Base-by-base conservation (phyloP, 2,888 invertebrate genomes). In the Eretmocerus hayati region DNA sequence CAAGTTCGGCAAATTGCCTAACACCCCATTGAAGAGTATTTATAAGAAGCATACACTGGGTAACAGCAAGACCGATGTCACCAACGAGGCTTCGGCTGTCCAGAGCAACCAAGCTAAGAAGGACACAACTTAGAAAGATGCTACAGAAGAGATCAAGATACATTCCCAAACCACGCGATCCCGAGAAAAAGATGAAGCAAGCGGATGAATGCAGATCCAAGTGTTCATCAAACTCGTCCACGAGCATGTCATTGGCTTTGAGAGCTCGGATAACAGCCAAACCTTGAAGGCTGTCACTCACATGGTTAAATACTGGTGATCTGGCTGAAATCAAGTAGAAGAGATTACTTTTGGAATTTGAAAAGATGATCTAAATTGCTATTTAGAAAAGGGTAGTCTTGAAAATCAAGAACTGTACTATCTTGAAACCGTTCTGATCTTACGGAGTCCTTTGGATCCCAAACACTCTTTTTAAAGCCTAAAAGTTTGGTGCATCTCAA, bases 221-320 rank as follows among this genome's bases (percentile, higher is more conserved):
- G 54, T 75, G 74, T 45, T 71, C 72, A 54, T 76, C 75, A 48
- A 76, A 74, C 59, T 81, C 79, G 15, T 72, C 67, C 2, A 75
- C 72, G 42, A 90, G 76, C 4, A 81, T 77, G 2, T 74, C 62
- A 66, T 88, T 81, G 0, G 84, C 84, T 2, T 79, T 77, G 60
- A 83, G 87, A 0, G 90, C 86, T 44, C 91, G 74, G 38, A 92
- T 86, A 1, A 90, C 89, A 1, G 85, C 81, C 19, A 91, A 69
- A 1, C 91, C 91, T 57, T 85, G 80, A 3, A 92, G 74, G 0
- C 87, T 84, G 8, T 88, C 84, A 62, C 83, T 87, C 31, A 91
- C 73, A 66, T 90, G 90, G 1, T 86, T 81, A 66, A 88, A 90
- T 0, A 91, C 85, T 1, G 91, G 91, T 62, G 89, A 88, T 47